Evolutionary conservation across 2,113 vertebrate species (phyloP).

Genomic region (Corapipo altera): DNA sequence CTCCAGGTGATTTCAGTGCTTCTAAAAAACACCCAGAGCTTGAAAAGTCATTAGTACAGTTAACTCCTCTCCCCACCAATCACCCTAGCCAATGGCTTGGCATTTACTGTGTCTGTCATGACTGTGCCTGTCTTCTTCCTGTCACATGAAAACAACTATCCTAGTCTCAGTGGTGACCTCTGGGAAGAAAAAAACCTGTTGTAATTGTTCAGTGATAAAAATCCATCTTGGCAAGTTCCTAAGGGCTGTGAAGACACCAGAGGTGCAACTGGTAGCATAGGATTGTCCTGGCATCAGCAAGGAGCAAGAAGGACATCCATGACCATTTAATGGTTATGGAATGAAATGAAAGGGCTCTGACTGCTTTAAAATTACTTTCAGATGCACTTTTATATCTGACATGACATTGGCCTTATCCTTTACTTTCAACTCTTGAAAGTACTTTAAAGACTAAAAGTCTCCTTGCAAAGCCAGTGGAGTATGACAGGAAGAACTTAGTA

Average conservation of each 20-base stretch:
- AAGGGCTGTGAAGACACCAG: background rate
- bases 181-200: background rate
- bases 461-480: background rate
- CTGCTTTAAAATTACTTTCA: background rate
- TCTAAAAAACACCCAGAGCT: background rate
- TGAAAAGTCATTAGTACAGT: background rate
- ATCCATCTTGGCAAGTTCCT: background rate
- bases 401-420: background rate
- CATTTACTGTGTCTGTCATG: background rate
- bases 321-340: background rate
- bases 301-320: background rate
- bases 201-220: background rate
- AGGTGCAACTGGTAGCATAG: background rate
- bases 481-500: background rate
- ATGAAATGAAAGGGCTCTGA: background rate
- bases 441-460: background rate
- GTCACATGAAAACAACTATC: background rate
- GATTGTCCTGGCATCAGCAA: background rate
- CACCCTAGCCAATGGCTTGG: fast-evolving
- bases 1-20: background rate
- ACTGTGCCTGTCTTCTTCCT: background rate
- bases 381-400: background rate
- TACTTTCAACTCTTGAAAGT: background rate
- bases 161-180: background rate
- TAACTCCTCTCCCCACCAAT: background rate